Evolutionary conservation across 2,888 invertebrate genomes (phyloP).

Genomic region (Podotricha telesiphe): DNA sequence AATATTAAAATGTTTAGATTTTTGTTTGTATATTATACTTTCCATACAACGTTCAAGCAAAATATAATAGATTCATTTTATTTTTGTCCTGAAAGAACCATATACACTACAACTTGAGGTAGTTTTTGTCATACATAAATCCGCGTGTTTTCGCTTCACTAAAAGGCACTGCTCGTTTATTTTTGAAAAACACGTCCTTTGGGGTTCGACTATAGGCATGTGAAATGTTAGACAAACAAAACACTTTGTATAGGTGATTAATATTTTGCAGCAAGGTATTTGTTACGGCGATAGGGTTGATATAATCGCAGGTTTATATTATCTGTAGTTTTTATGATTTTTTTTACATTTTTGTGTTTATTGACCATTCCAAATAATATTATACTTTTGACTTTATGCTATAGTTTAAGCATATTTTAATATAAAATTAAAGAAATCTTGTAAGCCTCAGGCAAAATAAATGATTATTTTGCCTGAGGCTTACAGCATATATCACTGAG

Average conservation of each 20-base stretch:
- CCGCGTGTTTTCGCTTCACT: slow-evolving; percentile 39
- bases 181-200: slow-evolving; percentile 41
- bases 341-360: background rate
- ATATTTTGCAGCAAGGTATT: slow-evolving; percentile 37
- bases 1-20: no score
- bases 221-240: slow-evolving; percentile 40
- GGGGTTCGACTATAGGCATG: slow-evolving; percentile 37
- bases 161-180: slow-evolving; percentile 43
- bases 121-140: slow-evolving; percentile 35
- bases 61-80: slow-evolving; percentile 14
- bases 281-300: slow-evolving; percentile 4
- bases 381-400: no score
- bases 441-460: no score
- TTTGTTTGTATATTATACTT: no score
- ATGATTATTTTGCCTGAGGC: no score
- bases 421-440: no score
- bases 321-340: background rate
- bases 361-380: background rate
- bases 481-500: no score
- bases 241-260: slow-evolving; percentile 40
- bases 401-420: no score
- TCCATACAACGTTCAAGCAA: background rate
- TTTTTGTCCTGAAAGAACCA: background rate
- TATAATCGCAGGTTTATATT: background rate
- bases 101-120: slow-evolving; percentile 12